Base-by-base conservation (phyloP, 2,797 vertebrate species). In the Hypotaenidia philippensis region DNA sequence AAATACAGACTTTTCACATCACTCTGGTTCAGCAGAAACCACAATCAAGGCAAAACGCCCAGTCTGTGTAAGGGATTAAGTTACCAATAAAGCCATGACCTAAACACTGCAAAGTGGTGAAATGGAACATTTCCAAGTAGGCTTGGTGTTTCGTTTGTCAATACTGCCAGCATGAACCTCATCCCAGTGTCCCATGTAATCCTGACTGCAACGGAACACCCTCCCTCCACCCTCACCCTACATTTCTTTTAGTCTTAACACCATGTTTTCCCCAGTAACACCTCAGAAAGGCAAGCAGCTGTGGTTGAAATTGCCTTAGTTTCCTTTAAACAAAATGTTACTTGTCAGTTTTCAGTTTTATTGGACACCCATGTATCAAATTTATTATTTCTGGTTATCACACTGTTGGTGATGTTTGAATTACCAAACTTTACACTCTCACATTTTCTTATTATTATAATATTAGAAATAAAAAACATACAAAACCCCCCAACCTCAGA, bases 91-190 rank as follows among this genome's bases (percentile, higher is more conserved):
- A 57, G 34, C 41, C 88, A 71, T 47, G 91, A 81, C 55, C 41
- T 75, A 82, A 88, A 71, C 79, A 52, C 70, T 69, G 66, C 63
- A 72, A 2, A 84, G 70, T 18, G 80, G 87, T 89, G 56, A 72
- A 81, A 72, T 52, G 70, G 55, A 70, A 57, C 50, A 66, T 34
- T 82, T 91, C 63, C 93, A 95, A 50, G 50, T 55, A 72, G 80
- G 61, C 22, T 76, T 21, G 22, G 56, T 41, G 57, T 60, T 57
- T n/a, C 18, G 29, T 66, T 95, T 71, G 77, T 76, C 89, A 66
- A 23, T 47, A 52, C 10, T 25, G 59, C 59, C 65, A 31, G 83
- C 55, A 60, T 3, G 15, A 66, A 50, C 44, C 50, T 18, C 55
- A 50, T 5, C 60, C 32, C 16, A 44, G 40, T 4, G 10, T 23